Percentiles rank a stretch among this genome's conserved stretches.
Evolutionary conservation across 2,888 invertebrate genomes (phyloP).

Genomic region (Axea sp.): DNA sequence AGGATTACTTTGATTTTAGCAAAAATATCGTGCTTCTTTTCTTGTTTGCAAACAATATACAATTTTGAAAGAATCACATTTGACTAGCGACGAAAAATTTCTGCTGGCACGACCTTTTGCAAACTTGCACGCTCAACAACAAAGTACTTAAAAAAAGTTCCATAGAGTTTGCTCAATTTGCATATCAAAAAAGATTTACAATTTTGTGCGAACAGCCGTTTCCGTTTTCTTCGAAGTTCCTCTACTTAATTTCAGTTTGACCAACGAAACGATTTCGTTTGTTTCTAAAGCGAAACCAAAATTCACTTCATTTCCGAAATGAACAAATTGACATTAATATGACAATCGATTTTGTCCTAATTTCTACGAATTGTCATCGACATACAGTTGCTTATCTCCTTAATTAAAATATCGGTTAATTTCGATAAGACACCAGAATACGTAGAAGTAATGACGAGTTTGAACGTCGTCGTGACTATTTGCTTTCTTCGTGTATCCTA

Average conservation of each 20-base stretch:
- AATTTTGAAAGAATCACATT: slow-evolving; percentile 47
- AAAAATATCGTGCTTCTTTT: slow-evolving; percentile 46
- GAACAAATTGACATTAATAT: slow-evolving; percentile 44
- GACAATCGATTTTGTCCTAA: slow-evolving; percentile 54
- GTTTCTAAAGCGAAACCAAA: too few species aligned
- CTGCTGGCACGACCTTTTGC: slow-evolving; percentile 30
- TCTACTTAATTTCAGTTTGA: background rate
- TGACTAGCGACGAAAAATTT: slow-evolving; percentile 51
- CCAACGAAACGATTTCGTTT: too few species aligned
- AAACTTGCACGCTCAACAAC: slow-evolving; percentile 50
- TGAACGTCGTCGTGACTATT: slow-evolving; percentile 52
- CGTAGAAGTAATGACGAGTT: slow-evolving; percentile 72
- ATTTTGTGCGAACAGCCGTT: slow-evolving; percentile 60
- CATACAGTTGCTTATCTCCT: slow-evolving; percentile 63
- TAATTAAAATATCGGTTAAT: slow-evolving; percentile 73
- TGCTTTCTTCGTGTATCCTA: slow-evolving; percentile 41
- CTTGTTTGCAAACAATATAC: slow-evolving; percentile 3
- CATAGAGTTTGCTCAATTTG: background rate
- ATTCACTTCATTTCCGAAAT: too few species aligned
- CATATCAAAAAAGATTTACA: slow-evolving; percentile 5
- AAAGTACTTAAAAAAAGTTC: slow-evolving; percentile 31
- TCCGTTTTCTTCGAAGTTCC: slow-evolving; percentile 20
- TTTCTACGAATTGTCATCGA: slow-evolving; percentile 55
- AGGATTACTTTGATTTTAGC: slow-evolving; percentile 51
- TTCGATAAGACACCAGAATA: slow-evolving; percentile 76